Conservation (phyloP, 1,140 invertebrate species). For the Caenorhabditis remanei region DNA sequence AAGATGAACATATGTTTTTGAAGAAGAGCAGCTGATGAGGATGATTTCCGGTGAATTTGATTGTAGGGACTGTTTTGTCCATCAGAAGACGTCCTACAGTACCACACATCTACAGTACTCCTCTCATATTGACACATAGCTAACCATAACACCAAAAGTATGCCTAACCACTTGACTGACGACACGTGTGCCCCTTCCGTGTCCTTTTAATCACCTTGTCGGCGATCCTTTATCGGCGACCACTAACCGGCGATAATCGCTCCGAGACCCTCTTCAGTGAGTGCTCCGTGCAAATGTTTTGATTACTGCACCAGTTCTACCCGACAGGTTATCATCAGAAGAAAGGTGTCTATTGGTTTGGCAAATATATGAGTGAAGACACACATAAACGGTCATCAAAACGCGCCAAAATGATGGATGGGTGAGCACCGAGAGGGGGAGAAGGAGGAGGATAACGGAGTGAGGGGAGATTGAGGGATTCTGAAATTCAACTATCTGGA, state of each 20-base stretch:
- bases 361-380: background rate
- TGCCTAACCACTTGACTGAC: background rate
- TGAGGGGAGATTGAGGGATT: background rate
- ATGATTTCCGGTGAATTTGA: background rate
- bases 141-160: too few species aligned
- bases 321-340: constrained; percentile 39
- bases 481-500: background rate
- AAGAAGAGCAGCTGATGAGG: background rate
- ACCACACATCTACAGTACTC: too few species aligned
- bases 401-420: constrained; percentile 46
- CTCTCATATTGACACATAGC: background rate
- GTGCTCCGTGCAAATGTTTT: constrained; percentile 11
- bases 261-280: background rate
- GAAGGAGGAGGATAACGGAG: background rate
- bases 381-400: background rate
- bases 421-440: background rate
- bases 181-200: background rate
- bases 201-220: constrained; percentile 42
- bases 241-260: background rate
- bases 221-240: background rate
- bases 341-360: constrained; percentile 52
- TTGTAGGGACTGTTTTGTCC: too few species aligned
- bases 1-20: constrained; percentile 12
- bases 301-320: background rate
- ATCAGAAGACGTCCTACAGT: too few species aligned